Evolutionary conservation across 2,888 invertebrate species (phyloP), one percentile per base, ranked within the genome.

Genomic region (Frankliniella fusca): DNA sequence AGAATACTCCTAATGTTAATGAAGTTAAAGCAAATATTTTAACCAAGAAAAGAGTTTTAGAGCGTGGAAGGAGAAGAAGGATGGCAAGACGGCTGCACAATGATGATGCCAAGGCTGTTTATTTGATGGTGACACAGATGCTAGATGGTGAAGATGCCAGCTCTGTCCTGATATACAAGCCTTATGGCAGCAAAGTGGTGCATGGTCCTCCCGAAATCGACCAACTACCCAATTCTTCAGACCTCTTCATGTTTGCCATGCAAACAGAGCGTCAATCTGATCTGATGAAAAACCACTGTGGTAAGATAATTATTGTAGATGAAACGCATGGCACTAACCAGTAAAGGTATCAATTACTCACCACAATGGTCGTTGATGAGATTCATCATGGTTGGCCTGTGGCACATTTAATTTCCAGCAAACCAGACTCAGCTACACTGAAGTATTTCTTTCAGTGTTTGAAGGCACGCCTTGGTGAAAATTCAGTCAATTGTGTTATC

Each of bases 231-330:
- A 23, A 83, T 23, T 23, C 76, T n/a, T 80, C 81, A 11, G 81
- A 83, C n/a, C 76, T 83, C 49, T 83, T 83, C 79, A 81, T 83
- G 83, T 49, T 83, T 20, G 83, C 48, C 50, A 76, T 83, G 23
- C 83, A 83, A 50, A 81, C 83, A 49, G 18, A 83, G 70, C 28
- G 48, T 28, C 83, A 83, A 49, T 15, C n/a, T n/a, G 81, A 83
- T 27, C 50, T 50, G 10, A 11, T 50, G 10, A 50, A 50, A 15
- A 50, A 50, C 9, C 50, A 50, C 50, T 50, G 28, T 83, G 38
- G 76, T 70, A 81, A 48, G 28, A 28, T 49, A 38, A 27, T 49
- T 49, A 38, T 65, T 65, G 61, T 79, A 48, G 23, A 81, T 61
- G 79, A 83, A 80, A 83, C 81, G 8, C 83, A 83, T 27, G 23